Conservation (phyloP, 2,113 vertebrate genomes). For the Jacana jacana region DNA sequence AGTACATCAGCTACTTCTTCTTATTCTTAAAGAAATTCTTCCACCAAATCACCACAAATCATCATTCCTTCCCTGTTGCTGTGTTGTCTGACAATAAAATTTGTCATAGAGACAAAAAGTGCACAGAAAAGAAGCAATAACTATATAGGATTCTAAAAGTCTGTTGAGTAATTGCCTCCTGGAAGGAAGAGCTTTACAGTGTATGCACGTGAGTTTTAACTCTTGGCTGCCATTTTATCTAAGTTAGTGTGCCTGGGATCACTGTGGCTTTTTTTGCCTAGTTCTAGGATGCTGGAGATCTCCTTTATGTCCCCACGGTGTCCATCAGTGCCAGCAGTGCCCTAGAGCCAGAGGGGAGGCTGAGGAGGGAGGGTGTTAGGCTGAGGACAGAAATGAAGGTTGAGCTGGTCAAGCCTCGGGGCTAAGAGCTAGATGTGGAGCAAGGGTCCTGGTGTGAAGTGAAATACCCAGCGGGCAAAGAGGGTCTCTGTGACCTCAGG, state of each 20-base stretch:
- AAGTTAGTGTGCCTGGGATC: neutral
- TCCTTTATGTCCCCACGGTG: neutral
- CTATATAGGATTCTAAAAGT: neutral
- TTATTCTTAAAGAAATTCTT: slow-evolving; percentile 38
- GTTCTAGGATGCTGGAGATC: neutral
- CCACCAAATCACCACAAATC: slow-evolving; percentile 33
- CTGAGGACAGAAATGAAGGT: neutral
- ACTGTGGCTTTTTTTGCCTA: neutral
- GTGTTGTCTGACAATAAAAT: neutral
- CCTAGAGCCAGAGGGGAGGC: neutral
- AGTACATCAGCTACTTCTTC: slow-evolving; percentile 27
- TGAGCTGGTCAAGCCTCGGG: neutral
- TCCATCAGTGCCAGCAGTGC: neutral
- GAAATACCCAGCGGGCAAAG: neutral
- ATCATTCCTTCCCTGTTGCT: neutral
- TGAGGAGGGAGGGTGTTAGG: neutral
- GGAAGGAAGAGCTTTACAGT: slow-evolving; percentile 4
- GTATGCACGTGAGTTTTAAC: neutral
- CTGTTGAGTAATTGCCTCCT: slow-evolving; percentile 2
- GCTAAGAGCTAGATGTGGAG: neutral
- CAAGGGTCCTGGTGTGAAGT: neutral
- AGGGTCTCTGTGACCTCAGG: accelerated
- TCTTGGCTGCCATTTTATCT: neutral
- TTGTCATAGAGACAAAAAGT: neutral
- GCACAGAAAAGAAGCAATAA: neutral